These are phyloP conservation scores for Subacronicta megacephala DNA, from an alignment of 2,888 invertebrate species.

Conservation along the genomic window DNA sequence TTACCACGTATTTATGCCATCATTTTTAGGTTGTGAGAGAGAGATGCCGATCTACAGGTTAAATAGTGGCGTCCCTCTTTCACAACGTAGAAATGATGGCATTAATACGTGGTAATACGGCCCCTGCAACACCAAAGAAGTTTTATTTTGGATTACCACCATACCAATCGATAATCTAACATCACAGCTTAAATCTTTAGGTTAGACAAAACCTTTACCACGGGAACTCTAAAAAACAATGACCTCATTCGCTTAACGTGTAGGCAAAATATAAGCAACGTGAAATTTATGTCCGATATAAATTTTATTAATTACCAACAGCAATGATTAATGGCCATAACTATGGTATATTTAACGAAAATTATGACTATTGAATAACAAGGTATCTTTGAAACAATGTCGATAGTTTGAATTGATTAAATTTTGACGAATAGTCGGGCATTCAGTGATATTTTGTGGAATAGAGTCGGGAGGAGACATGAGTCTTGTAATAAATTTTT, in stretches of 20 bases:
- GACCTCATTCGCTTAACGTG: slow-evolving; percentile 71
- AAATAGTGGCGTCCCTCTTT: too few species aligned
- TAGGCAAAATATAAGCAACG: slow-evolving; percentile 72
- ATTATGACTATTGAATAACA: slow-evolving; percentile 75
- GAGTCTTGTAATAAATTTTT: too few species aligned
- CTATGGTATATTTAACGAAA: slow-evolving; percentile 77
- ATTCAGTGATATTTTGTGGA: slow-evolving; percentile 25
- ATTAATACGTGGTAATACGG: too few species aligned
- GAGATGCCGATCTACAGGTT: too few species aligned
- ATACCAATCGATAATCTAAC: too few species aligned
- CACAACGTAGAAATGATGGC: too few species aligned
- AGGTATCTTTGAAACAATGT: slow-evolving; percentile 62
- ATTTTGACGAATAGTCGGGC: slow-evolving; percentile 23
- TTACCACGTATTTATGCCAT: too few species aligned
- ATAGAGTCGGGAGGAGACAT: slow-evolving; percentile 14
- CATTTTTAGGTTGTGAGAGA: too few species aligned
- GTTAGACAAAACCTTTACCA: slow-evolving; percentile 3
- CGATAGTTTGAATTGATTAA: slow-evolving; percentile 48
- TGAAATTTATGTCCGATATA: slow-evolving; percentile 82
- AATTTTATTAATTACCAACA: slow-evolving; percentile 85
- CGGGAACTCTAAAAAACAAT: slow-evolving; percentile 62
- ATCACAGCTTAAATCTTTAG: neutral
- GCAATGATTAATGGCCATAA: slow-evolving; percentile 78
- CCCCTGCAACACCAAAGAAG: too few species aligned
- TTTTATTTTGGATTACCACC: too few species aligned